phyloP scores from a whole-genome alignment of 1,140 invertebrate species.

The Euwallacea similis region DNA sequence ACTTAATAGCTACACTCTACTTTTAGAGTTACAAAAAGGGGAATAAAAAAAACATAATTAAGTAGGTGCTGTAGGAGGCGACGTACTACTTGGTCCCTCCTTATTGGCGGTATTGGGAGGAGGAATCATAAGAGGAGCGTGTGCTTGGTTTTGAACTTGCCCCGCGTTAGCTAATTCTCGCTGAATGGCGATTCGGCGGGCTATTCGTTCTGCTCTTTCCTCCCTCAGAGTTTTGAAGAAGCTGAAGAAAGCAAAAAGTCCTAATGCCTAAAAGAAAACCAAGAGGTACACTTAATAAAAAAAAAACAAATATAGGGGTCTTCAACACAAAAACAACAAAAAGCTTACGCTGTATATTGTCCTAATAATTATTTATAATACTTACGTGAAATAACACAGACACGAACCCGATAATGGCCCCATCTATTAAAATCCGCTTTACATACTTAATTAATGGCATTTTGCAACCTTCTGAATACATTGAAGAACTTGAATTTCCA shows the following conservation, averaged over 20 bases:
- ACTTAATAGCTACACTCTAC: too few species aligned
- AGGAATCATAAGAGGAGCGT: conserved; percentile 5
- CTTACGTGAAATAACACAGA: conserved; percentile 45
- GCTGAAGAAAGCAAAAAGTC: conserved; percentile 40
- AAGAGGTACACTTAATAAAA: background rate
- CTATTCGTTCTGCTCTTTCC: conserved; percentile 37
- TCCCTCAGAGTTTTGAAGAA: conserved; percentile 41
- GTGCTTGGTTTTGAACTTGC: background rate
- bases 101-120: background rate
- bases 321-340: background rate
- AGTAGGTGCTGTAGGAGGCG: conserved; percentile 18
- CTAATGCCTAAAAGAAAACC: conserved; percentile 35
- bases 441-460: conserved; percentile 41
- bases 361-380: background rate
- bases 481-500: conserved; percentile 18
- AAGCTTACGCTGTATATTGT: background rate
- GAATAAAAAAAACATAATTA: conserved; percentile 10
- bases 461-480: conserved; percentile 47
- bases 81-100: background rate
- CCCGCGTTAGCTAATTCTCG: conserved; percentile 33
- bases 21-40: too few species aligned
- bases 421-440: conserved; percentile 45
- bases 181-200: conserved; percentile 38
- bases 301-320: background rate
- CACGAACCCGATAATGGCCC: conserved; percentile 44